These are phyloP conservation scores for Torymus auratus DNA, from an alignment of 2,888 invertebrate genomes.

Conservation along the genomic window DNA sequence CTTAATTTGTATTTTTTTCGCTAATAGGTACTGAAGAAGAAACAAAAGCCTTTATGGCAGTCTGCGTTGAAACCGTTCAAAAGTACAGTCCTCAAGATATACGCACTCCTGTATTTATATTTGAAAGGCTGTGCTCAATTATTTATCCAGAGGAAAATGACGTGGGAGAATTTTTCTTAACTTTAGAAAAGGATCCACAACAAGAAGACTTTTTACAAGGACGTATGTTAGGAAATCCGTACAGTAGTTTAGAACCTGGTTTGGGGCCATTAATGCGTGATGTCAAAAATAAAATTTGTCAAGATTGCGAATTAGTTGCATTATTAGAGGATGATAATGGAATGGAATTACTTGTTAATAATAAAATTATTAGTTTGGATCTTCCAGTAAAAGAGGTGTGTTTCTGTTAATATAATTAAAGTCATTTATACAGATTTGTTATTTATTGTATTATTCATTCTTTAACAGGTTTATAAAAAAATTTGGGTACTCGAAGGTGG, in stretches of 20 bases:
- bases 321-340: conserved; percentile 98
- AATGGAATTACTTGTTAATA: conserved; percentile 97
- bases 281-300: conserved; percentile 98
- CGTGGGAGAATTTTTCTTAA: conserved; percentile 96
- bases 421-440: not conserved
- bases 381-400: conserved; percentile 93
- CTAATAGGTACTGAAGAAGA: conserved; percentile 91
- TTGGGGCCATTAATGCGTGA: conserved; percentile 98
- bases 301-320: conserved; percentile 98
- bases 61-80: conserved; percentile 96
- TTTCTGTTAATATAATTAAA: conserved; percentile 2
- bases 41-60: conserved; percentile 97
- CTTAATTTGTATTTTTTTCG: not conserved
- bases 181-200: conserved; percentile 98
- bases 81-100: conserved; percentile 94
- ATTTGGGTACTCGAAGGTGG: conserved; percentile 92
- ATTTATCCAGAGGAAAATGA: conserved; percentile 99
- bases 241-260: conserved; percentile 94
- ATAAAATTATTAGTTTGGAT: conserved; percentile 98
- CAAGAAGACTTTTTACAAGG: conserved; percentile 98
- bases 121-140: conserved; percentile 96
- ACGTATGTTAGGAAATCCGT: conserved; percentile 90
- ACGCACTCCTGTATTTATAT: conserved; percentile 97
- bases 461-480: conserved; percentile 81
- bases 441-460: not conserved